Percentiles rank a stretch among this genome's conserved stretches.
phyloP scores from a whole-genome alignment of 2,797 vertebrate species.

The Pampus argenteus region DNA sequence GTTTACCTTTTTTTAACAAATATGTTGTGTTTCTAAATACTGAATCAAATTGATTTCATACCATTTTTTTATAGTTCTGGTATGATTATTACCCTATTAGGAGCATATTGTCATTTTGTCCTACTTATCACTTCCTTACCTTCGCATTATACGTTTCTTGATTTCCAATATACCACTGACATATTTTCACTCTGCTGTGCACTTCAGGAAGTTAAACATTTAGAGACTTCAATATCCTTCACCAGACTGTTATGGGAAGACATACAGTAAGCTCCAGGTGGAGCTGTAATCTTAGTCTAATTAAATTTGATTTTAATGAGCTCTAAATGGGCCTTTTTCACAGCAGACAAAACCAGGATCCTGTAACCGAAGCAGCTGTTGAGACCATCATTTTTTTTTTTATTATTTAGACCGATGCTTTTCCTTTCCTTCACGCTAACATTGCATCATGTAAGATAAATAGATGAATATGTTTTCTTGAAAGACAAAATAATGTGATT shows the following conservation, averaged over 20 bases:
- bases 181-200: neutral
- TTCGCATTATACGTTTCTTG: neutral
- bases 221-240: neutral
- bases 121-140: accelerated
- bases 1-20: no score
- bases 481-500: neutral
- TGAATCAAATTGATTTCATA: neutral
- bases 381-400: no score
- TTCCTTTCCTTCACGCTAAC: neutral
- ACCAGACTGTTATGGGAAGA: no score
- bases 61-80: neutral
- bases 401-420: no score
- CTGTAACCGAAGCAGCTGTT: no score
- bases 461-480: neutral
- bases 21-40: neutral
- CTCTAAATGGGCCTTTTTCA: no score
- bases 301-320: neutral
- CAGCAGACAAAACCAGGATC: no score
- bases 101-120: neutral
- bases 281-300: neutral
- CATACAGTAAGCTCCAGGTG: neutral
- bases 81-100: neutral
- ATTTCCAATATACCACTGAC: neutral
- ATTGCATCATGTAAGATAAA: neutral
- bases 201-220: neutral